Percentiles rank a stretch among this genome's conserved stretches.
Conservation (phyloP, 2,797 vertebrate genomes). For the Melanotaenia parkinsoni region DNA sequence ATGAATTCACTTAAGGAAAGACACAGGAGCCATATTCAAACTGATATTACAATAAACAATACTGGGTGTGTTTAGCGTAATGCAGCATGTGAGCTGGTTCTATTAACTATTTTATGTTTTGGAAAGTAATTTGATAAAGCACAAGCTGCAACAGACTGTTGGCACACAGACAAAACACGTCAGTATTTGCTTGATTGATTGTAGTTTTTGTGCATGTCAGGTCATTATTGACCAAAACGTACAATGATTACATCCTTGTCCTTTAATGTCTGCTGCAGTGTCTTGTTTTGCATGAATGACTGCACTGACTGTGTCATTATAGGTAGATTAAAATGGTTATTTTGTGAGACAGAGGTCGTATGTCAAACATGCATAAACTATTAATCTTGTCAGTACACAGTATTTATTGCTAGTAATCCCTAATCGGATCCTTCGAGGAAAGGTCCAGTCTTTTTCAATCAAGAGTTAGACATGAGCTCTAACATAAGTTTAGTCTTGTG, state of each 20-base stretch:
- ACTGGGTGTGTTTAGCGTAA: background rate
- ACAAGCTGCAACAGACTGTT: conserved; percentile 11
- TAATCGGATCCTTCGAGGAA: background rate
- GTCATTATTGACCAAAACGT: background rate
- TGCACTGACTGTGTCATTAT: conserved; percentile 22
- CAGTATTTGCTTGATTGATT: background rate
- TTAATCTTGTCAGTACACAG: conserved; percentile 15
- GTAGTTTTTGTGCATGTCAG: background rate
- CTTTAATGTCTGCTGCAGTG: conserved; percentile 16
- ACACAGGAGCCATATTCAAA: background rate
- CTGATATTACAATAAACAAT: background rate
- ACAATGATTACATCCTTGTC: conserved; percentile 22
- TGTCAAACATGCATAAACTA: conserved; percentile 6
- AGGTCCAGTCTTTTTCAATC: background rate
- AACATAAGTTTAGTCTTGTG: background rate
- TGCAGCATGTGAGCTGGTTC: background rate
- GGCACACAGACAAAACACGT: background rate
- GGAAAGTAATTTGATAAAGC: background rate
- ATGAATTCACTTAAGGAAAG: background rate
- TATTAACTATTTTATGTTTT: background rate
- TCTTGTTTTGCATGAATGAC: conserved; percentile 30
- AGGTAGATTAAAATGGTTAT: background rate
- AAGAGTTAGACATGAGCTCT: background rate
- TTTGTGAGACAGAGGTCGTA: background rate
- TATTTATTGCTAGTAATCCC: background rate